Evolutionary conservation across 2,797 vertebrate species (phyloP).

Genomic region (Microctenopoma stevenorrisi): DNA sequence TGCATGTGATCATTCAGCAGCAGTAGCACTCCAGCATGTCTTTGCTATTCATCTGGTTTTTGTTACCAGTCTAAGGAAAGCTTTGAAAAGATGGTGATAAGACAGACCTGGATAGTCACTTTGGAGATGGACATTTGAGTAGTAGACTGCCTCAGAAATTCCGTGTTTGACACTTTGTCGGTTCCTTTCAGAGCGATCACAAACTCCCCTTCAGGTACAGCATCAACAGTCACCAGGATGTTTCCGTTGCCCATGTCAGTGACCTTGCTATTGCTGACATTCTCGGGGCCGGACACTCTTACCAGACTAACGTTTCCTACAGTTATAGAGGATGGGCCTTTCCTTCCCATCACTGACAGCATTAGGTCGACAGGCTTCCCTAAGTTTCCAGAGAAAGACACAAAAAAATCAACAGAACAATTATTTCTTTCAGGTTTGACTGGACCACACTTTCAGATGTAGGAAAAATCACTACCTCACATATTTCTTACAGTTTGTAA

Average conservation of each 20-base stretch:
- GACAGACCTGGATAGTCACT: slow-evolving; percentile 73
- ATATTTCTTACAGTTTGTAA: background rate
- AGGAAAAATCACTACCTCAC: background rate
- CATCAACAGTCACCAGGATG: slow-evolving; percentile 69
- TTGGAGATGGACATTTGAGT: slow-evolving; percentile 63
- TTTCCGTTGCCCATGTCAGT: slow-evolving; percentile 69
- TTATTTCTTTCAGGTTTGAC: background rate
- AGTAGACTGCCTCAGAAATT: slow-evolving; percentile 82
- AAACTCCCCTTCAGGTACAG: slow-evolving; percentile 77
- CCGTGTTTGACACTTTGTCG: slow-evolving; percentile 65
- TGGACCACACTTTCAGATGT: background rate
- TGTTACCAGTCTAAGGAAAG: background rate
- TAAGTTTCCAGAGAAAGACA: slow-evolving; percentile 40
- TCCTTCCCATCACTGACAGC: slow-evolving; percentile 74
- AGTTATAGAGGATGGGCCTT: slow-evolving; percentile 67
- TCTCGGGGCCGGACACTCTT: slow-evolving; percentile 54
- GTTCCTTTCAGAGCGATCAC: slow-evolving; percentile 74
- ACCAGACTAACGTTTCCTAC: slow-evolving; percentile 65
- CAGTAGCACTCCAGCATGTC: background rate
- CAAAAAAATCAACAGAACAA: background rate
- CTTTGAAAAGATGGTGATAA: background rate
- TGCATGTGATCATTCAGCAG: no score
- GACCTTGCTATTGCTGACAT: slow-evolving; percentile 38
- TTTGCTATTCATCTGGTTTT: background rate
- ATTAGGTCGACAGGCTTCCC: slow-evolving; percentile 71